Conservation (phyloP, 2,113 vertebrate species). For the Scomber colias region DNA sequence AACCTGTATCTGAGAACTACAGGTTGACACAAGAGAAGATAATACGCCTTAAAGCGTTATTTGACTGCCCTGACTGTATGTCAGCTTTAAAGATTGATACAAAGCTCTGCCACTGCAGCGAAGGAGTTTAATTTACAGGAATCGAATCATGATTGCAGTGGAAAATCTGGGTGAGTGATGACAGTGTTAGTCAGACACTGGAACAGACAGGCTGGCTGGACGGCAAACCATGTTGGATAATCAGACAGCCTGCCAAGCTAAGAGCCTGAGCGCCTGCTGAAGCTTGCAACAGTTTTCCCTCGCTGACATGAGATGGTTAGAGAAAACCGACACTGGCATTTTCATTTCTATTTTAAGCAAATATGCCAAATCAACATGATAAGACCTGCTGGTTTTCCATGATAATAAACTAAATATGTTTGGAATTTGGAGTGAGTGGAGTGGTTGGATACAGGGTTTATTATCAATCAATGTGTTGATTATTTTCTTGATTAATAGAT, state of each 20-base stretch:
- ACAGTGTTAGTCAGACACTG: slow-evolving; percentile 24
- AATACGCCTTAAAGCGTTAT: background rate
- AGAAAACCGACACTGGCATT: background rate
- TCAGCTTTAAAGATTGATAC: background rate
- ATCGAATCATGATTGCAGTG: slow-evolving; percentile 12
- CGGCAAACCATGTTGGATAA: slow-evolving; percentile 48
- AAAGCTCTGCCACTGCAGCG: background rate
- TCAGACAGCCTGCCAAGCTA: slow-evolving; percentile 15
- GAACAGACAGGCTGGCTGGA: slow-evolving; percentile 33
- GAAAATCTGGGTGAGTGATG: slow-evolving; percentile 27
- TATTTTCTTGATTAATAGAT: no score
- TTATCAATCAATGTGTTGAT: no score
- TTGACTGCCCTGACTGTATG: background rate
- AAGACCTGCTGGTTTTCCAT: background rate
- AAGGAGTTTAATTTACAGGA: background rate
- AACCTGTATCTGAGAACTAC: no score
- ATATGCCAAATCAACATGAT: background rate
- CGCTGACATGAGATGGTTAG: background rate
- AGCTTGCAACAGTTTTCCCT: slow-evolving; percentile 10
- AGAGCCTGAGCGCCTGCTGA: slow-evolving; percentile 24
- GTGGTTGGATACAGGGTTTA: background rate
- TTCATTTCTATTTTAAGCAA: no score
- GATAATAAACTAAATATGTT: background rate
- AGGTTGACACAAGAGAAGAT: background rate
- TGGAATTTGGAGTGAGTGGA: background rate